phyloP scores from a whole-genome alignment of 2,113 vertebrate species.

The Progne subis region DNA sequence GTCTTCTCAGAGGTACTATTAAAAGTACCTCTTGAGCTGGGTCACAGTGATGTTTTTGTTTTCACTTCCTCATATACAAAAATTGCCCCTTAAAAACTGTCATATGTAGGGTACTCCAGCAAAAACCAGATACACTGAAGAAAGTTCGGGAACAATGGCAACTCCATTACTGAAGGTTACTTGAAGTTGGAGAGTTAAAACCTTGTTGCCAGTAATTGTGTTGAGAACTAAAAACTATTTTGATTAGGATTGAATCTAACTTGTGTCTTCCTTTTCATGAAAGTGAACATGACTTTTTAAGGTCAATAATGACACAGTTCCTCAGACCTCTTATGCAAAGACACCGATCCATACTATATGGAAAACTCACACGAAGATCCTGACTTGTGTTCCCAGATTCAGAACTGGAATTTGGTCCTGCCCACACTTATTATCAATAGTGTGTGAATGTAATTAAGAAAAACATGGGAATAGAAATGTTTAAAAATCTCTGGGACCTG shows the following conservation, averaged over 20 bases:
- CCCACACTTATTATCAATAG: not conserved
- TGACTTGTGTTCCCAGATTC: not conserved
- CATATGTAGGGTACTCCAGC: not conserved
- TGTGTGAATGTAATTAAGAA: not conserved
- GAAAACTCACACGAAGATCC: not conserved
- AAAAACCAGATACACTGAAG: not conserved
- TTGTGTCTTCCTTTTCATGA: not conserved
- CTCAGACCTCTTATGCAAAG: not conserved
- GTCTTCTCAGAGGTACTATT: not conserved
- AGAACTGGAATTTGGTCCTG: not conserved
- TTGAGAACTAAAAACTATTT: not conserved
- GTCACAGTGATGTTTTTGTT: not conserved
- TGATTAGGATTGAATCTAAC: not conserved
- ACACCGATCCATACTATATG: not conserved
- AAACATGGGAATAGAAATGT: not conserved
- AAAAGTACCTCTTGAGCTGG: not conserved
- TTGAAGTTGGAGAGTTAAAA: not conserved
- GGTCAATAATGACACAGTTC: not conserved
- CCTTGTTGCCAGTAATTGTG: not conserved
- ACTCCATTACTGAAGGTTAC: not conserved
- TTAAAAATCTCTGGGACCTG: not conserved
- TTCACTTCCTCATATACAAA: not conserved
- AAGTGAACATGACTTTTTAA: not conserved
- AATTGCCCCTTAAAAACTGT: not conserved
- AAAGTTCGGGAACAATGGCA: not conserved